phyloP scores from a whole-genome alignment of 2,888 invertebrate species.

The Chouioia cunea region DNA sequence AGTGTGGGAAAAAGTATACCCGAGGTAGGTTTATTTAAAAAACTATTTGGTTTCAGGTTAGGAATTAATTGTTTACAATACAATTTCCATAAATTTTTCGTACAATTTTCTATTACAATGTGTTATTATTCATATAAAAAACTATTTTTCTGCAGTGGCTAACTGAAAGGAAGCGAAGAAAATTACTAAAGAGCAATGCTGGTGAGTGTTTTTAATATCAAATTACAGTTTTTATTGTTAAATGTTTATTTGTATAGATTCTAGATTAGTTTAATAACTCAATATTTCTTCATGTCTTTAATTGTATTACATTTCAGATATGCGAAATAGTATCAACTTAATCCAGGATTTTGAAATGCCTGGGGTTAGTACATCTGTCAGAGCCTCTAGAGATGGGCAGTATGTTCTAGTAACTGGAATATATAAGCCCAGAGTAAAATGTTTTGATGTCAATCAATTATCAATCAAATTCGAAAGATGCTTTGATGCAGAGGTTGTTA shows the following conservation, averaged over 20 bases:
- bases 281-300: conserved; percentile 21
- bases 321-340: conserved; percentile 91
- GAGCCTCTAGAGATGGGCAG: conserved; percentile 90
- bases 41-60: conserved; percentile 31
- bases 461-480: conserved; percentile 98
- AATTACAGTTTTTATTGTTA: neutral
- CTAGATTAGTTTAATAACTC: neutral
- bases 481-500: conserved; percentile 96
- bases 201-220: conserved; percentile 65
- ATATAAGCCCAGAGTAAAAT: conserved; percentile 96
- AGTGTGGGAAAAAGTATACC: conserved; percentile 97
- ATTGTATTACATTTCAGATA: conserved; percentile 71
- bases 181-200: conserved; percentile 87
- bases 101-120: conserved; percentile 17
- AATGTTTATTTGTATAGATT: neutral
- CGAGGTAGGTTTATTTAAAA: conserved; percentile 78
- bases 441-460: conserved; percentile 95
- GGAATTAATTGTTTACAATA: conserved; percentile 23
- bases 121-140: conserved; percentile 31
- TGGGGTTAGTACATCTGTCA: conserved; percentile 86
- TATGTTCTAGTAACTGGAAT: conserved; percentile 93
- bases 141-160: conserved; percentile 78
- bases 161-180: conserved; percentile 84
- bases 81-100: conserved; percentile 15
- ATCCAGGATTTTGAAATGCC: conserved; percentile 99